These are phyloP conservation scores for Ericerus pela DNA, from an alignment of 1,140 invertebrate genomes.

Conservation along the genomic window DNA sequence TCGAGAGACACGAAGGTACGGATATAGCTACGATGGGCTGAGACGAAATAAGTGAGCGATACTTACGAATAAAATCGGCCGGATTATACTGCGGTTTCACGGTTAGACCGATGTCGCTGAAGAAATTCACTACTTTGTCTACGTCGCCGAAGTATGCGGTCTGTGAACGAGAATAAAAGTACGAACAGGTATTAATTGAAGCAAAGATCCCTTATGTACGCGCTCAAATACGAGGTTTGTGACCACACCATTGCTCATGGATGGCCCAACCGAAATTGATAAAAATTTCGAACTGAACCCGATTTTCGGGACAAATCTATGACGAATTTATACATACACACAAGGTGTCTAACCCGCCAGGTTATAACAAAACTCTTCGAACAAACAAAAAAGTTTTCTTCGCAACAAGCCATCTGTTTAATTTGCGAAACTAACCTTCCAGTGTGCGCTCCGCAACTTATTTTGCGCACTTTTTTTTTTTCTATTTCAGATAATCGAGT, in stretches of 20 bases:
- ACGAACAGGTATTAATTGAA: not conserved
- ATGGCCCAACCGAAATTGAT: too few relatives aligned
- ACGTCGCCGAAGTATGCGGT: constrained; percentile 66
- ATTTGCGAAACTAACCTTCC: too few relatives aligned
- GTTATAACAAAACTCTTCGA: too few relatives aligned
- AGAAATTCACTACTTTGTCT: constrained; percentile 60
- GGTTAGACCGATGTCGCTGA: constrained; percentile 52
- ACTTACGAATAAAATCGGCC: constrained; percentile 73
- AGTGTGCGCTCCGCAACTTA: too few relatives aligned
- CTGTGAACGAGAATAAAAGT: constrained; percentile 28
- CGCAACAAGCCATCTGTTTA: too few relatives aligned
- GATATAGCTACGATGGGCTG: not conserved
- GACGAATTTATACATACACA: not conserved
- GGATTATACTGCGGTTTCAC: constrained; percentile 71
- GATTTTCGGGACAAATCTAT: not conserved
- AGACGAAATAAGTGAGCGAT: not conserved
- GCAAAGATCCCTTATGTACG: not conserved
- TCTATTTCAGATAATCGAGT: too few relatives aligned
- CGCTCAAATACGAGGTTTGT: not conserved
- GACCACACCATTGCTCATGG: too few relatives aligned
- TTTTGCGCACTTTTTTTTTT: too few relatives aligned
- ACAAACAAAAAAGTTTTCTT: too few relatives aligned
- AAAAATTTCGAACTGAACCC: not conserved
- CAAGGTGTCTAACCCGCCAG: not conserved
- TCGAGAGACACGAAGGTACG: too few relatives aligned